Percentiles rank a stretch among this genome's conserved stretches.
Conservation (phyloP, 2,797 vertebrate species). For the Decapterus maruadsi region DNA sequence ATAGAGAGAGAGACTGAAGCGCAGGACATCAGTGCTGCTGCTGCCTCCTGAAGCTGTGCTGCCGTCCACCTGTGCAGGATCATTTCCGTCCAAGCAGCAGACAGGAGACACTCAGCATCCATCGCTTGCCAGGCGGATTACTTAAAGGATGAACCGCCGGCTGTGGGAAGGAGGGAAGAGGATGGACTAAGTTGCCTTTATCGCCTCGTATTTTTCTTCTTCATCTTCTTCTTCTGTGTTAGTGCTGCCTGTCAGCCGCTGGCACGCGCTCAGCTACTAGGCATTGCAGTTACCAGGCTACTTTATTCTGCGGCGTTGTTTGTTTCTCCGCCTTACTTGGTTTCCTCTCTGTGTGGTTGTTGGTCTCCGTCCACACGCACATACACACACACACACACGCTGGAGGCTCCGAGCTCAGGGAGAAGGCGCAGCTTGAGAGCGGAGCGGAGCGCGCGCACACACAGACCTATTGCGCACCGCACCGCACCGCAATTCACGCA, state of each 20-base stretch:
- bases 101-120: slow-evolving; percentile 34
- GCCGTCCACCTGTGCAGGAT: slow-evolving; percentile 71
- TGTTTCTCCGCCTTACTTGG: slow-evolving; percentile 7
- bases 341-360: neutral
- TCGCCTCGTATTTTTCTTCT: neutral
- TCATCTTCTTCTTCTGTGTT: too few relatives aligned
- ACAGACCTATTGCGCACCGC: slow-evolving; percentile 30
- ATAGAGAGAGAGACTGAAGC: slow-evolving; percentile 41
- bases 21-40: slow-evolving; percentile 59
- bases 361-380: slow-evolving; percentile 12
- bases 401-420: slow-evolving; percentile 23
- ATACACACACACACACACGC: neutral
- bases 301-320: slow-evolving; percentile 33
- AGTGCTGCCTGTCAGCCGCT: slow-evolving; percentile 40
- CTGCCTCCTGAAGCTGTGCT: slow-evolving; percentile 42
- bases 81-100: slow-evolving; percentile 51
- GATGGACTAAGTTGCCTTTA: slow-evolving; percentile 61
- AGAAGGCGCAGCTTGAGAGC: slow-evolving; percentile 19
- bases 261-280: slow-evolving; percentile 38
- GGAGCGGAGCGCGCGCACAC: slow-evolving; percentile 23
- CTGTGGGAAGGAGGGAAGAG: slow-evolving; percentile 46
- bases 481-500: slow-evolving; percentile 41
- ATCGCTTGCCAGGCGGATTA: slow-evolving; percentile 52
- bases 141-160: slow-evolving; percentile 47
- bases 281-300: slow-evolving; percentile 53